Conservation (phyloP, 2,113 vertebrate genomes). For the Alaudala cheleensis region DNA sequence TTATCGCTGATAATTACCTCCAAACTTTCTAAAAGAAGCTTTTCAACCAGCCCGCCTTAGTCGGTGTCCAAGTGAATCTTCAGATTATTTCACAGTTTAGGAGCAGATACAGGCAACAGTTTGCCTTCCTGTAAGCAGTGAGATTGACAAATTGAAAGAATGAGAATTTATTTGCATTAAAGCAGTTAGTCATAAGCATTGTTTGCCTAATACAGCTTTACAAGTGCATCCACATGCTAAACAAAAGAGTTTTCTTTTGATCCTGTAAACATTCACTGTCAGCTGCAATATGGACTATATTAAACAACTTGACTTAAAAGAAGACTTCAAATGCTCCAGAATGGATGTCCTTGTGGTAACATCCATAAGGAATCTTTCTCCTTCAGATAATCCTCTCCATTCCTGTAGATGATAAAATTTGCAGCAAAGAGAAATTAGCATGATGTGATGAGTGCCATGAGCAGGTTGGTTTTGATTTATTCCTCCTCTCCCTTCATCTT, state of each 20-base stretch:
- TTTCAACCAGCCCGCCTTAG: not conserved
- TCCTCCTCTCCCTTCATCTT: slow-evolving; percentile 3
- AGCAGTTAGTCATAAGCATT: not conserved
- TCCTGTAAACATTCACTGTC: not conserved
- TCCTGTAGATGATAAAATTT: not conserved
- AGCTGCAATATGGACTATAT: not conserved
- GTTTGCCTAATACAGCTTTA: not conserved
- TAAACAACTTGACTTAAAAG: not conserved
- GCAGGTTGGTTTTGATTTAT: slow-evolving; percentile 21
- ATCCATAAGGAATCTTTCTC: not conserved
- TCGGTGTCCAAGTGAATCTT: not conserved
- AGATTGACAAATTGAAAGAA: not conserved
- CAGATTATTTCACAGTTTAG: not conserved
- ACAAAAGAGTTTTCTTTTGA: not conserved
- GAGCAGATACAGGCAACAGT: not conserved
- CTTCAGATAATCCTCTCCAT: not conserved
- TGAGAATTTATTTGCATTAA: not conserved
- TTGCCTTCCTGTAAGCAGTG: not conserved
- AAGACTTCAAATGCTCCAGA: not conserved
- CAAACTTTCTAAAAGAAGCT: not conserved
- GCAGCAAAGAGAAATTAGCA: slow-evolving; percentile 1
- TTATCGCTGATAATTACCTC: not conserved
- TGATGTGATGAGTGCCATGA: not conserved
- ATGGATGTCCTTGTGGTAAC: not conserved
- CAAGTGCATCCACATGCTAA: not conserved